Evolutionary conservation across 1,140 invertebrate species (phyloP).

Genomic region (Drosophila littoralis): DNA sequence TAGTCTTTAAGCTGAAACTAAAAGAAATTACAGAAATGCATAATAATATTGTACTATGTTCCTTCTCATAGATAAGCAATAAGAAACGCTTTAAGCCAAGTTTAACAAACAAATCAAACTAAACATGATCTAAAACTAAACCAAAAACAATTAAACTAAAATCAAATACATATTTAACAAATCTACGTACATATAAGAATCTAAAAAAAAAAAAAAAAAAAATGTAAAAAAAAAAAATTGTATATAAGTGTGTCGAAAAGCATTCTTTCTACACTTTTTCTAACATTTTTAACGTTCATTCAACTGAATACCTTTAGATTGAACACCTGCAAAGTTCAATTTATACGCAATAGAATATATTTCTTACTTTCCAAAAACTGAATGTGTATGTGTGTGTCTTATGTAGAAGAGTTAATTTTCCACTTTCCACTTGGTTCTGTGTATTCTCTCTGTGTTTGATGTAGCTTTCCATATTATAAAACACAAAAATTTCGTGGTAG

Average conservation of each 20-base stretch:
- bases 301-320: conserved; percentile 17
- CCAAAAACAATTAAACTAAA: conserved; percentile 35
- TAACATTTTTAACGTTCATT: conserved; percentile 34
- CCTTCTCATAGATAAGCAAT: conserved; percentile 80
- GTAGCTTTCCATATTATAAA: background rate
- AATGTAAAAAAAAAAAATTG: conserved; percentile 26
- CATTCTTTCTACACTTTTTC: conserved; percentile 46
- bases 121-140: conserved; percentile 65
- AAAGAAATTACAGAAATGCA: conserved; percentile 37
- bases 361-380: conserved; percentile 12
- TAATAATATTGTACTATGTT: conserved; percentile 76
- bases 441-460: background rate
- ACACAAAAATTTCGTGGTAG: background rate
- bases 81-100: conserved; percentile 78
- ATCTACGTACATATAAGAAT: conserved; percentile 39
- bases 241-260: conserved; percentile 68
- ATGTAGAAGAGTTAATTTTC: conserved; percentile 27
- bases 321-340: conserved; percentile 16
- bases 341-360: conserved; percentile 27
- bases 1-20: conserved; percentile 70
- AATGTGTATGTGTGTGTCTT: conserved; percentile 16
- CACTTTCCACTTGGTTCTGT: background rate
- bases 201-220: conserved; percentile 19
- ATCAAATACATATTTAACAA: conserved; percentile 50
- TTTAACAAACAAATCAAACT: conserved; percentile 73